phyloP scores from a whole-genome alignment of 2,888 invertebrate species.

The Chaetogeoica ovagalla region DNA sequence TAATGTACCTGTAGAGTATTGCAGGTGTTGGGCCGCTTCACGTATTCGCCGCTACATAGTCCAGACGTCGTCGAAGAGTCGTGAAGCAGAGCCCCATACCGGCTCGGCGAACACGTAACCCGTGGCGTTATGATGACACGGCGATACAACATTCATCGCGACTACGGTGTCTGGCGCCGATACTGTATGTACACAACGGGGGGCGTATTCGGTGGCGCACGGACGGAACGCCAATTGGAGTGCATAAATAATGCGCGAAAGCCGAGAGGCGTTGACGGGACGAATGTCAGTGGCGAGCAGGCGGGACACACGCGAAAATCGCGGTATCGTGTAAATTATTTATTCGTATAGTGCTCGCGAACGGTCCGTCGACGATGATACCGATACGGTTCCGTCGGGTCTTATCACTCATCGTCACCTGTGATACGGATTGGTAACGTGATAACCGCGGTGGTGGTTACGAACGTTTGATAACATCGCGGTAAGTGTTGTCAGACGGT shows the following conservation, averaged over 20 bases:
- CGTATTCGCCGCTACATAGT: conserved; percentile 25
- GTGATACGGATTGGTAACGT: no score
- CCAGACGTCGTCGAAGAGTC: background rate
- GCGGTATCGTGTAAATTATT: background rate
- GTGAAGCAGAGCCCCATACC: conserved; percentile 22
- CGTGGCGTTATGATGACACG: conserved; percentile 10
- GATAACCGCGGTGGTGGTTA: no score
- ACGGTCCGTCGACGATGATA: no score
- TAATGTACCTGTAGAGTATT: conserved; percentile 3
- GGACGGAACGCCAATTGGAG: background rate
- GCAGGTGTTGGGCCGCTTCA: background rate
- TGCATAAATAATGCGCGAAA: background rate
- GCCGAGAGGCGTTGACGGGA: background rate
- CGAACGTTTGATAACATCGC: no score
- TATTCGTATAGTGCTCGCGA: no score
- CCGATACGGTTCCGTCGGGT: no score
- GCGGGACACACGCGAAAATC: background rate
- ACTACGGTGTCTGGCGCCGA: no score
- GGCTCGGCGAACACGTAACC: conserved; percentile 27
- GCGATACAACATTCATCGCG: background rate
- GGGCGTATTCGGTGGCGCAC: background rate
- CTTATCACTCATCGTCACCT: no score
- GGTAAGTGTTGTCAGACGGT: background rate
- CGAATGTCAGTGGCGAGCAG: no score
- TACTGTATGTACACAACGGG: background rate